Evolutionary conservation across 2,113 vertebrate species (phyloP).

Genomic region (Mastomys natalensis): DNA sequence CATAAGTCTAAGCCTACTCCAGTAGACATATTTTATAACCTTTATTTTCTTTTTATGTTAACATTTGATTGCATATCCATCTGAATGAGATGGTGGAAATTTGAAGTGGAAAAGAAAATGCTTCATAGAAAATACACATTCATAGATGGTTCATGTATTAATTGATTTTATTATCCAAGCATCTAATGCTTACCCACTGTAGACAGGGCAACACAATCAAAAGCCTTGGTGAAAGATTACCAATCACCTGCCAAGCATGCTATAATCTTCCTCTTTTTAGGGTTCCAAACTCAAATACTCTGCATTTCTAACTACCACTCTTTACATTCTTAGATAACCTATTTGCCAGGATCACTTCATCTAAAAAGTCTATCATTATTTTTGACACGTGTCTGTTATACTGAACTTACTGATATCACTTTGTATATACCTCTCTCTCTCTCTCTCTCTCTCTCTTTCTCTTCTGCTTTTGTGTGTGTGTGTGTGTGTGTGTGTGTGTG

Average conservation of each 20-base stretch:
- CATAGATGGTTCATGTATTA: constrained; percentile 29
- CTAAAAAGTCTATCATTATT: background rate
- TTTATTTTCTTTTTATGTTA: constrained; percentile 36
- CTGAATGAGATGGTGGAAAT: background rate
- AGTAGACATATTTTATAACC: constrained; percentile 25
- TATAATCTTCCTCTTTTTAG: background rate
- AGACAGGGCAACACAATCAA: background rate
- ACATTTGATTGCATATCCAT: constrained; percentile 42
- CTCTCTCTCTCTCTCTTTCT: background rate
- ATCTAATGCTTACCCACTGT: background rate
- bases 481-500: background rate
- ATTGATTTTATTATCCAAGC: constrained; percentile 34
- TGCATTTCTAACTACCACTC: background rate
- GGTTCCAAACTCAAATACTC: background rate
- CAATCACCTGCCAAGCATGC: background rate
- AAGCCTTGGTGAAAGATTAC: background rate
- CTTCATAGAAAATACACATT: background rate
- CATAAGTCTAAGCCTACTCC: background rate
- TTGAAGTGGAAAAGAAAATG: background rate
- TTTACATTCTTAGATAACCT: background rate
- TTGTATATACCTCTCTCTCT: background rate
- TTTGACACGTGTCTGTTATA: background rate
- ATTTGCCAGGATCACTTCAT: background rate
- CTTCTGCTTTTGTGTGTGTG: background rate
- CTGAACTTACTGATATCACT: background rate